Percentiles rank a stretch among this genome's conserved stretches.
phyloP scores from a whole-genome alignment of 1,140 invertebrate genomes.

The Drosophila nannoptera region DNA sequence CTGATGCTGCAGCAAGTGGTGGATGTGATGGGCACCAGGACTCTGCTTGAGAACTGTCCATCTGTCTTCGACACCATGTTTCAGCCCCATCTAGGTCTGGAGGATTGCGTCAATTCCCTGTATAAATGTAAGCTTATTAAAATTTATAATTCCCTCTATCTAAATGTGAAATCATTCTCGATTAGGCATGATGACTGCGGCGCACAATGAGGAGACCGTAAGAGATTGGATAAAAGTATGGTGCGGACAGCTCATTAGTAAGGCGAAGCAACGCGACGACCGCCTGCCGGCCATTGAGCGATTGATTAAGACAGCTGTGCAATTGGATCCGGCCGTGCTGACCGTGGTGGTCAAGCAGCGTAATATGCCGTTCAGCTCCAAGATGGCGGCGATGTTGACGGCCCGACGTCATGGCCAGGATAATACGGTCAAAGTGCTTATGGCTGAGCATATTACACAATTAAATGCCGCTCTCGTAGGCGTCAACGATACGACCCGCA shows the following conservation, averaged over 20 bases:
- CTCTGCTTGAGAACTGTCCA: slow-evolving; percentile 51
- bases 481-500: slow-evolving; percentile 75
- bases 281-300: slow-evolving; percentile 47
- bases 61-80: slow-evolving; percentile 59
- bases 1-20: slow-evolving; percentile 54
- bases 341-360: slow-evolving; percentile 23
- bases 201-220: slow-evolving; percentile 18
- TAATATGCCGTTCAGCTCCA: slow-evolving; percentile 48
- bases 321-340: slow-evolving; percentile 44
- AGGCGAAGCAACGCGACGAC: slow-evolving; percentile 19
- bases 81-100: slow-evolving; percentile 45
- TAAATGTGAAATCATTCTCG: background rate
- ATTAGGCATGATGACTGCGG: slow-evolving; percentile 48
- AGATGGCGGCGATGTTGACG: slow-evolving; percentile 54
- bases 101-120: slow-evolving; percentile 62
- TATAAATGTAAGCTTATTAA: slow-evolving; percentile 56
- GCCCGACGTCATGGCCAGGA: slow-evolving; percentile 49
- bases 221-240: slow-evolving; percentile 51
- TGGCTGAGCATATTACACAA: slow-evolving; percentile 21
- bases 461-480: slow-evolving; percentile 45
- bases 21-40: slow-evolving; percentile 36
- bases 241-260: slow-evolving; percentile 38
- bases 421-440: slow-evolving; percentile 27
- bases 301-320: slow-evolving; percentile 55
- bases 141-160: background rate